Evolutionary conservation across 2,888 invertebrate species (phyloP).

Genomic region (Malacosoma neustria): DNA sequence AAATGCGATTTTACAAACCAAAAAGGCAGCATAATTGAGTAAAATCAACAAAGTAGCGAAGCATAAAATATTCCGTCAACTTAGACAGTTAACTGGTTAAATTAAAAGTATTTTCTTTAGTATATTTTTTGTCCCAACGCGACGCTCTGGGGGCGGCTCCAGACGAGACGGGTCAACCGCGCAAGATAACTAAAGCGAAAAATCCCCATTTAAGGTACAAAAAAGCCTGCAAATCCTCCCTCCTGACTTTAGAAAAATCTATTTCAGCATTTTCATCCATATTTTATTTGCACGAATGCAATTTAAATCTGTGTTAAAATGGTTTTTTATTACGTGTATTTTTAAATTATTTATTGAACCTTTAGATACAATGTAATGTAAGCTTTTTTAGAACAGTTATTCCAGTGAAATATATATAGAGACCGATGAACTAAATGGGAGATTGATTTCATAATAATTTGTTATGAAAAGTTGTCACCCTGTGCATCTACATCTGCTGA

Average conservation of each 20-base stretch:
- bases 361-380: too few species aligned
- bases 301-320: constrained; percentile 17
- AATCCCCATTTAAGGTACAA: constrained; percentile 3
- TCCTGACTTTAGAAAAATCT: constrained; percentile 22
- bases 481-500: too few species aligned
- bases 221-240: constrained; percentile 11
- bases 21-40: not conserved
- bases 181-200: constrained; percentile 18
- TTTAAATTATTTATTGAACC: too few species aligned
- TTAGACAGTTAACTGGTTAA: not conserved
- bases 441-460: too few species aligned
- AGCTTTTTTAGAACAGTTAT: too few species aligned
- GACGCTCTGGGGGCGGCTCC: constrained; percentile 14
- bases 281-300: constrained; percentile 23
- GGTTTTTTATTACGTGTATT: too few species aligned
- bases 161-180: constrained; percentile 45
- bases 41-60: not conserved
- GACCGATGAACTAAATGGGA: too few species aligned
- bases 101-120: not conserved
- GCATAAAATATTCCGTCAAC: not conserved
- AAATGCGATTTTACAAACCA: too few species aligned
- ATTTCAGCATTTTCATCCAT: constrained; percentile 20
- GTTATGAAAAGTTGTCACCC: too few species aligned
- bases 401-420: too few species aligned
- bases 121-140: constrained; percentile 1